phyloP scores from a whole-genome alignment of 2,888 invertebrate species.

The Oxystoma pomonae region DNA sequence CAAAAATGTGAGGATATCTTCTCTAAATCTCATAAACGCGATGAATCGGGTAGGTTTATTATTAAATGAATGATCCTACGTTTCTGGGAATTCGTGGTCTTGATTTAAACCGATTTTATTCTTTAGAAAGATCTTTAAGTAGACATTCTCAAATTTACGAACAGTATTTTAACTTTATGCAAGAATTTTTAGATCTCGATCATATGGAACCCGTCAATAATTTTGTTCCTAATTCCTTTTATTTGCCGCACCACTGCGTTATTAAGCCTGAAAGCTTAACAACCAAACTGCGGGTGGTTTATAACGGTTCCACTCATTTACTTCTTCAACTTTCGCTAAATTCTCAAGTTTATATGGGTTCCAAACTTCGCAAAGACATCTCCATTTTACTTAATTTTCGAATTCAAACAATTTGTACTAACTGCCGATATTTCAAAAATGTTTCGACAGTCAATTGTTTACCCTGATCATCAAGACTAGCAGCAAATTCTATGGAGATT shows the following conservation, averaged over 20 bases:
- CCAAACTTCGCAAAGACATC: too few relatives aligned
- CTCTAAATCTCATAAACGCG: too few relatives aligned
- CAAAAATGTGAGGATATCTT: too few relatives aligned
- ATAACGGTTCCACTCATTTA: not conserved
- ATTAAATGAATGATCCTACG: too few relatives aligned
- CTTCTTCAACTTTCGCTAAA: not conserved
- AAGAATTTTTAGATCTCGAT: not conserved
- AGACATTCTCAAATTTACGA: not conserved
- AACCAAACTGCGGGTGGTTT: not conserved
- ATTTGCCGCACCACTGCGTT: not conserved
- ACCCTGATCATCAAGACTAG: too few relatives aligned
- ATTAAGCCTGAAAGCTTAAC: not conserved
- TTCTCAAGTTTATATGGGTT: too few relatives aligned
- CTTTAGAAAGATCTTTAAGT: not conserved
- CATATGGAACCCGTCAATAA: not conserved
- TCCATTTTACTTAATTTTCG: too few relatives aligned
- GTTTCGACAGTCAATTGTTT: too few relatives aligned
- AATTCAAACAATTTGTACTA: too few relatives aligned
- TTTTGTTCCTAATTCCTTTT: not conserved
- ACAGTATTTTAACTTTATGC: not conserved
- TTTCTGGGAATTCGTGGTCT: too few relatives aligned
- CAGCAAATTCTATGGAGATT: not conserved
- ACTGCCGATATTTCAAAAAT: too few relatives aligned
- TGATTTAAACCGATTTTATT: not conserved
- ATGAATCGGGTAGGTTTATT: not conserved